phyloP scores from a whole-genome alignment of 2,888 invertebrate species.

The Cartodere bifasciata region DNA sequence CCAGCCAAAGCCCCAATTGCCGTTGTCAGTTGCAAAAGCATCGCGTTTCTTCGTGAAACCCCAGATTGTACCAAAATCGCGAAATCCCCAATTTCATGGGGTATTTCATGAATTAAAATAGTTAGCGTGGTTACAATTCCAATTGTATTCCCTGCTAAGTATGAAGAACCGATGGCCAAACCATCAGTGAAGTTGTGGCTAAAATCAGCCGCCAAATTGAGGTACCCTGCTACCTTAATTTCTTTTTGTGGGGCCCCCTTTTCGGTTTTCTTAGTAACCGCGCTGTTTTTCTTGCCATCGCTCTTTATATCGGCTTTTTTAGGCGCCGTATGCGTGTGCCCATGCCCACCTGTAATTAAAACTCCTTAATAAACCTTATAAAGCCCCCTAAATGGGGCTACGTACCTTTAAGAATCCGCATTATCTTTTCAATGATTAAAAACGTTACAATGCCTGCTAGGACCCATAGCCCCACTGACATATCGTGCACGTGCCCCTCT shows the following conservation, averaged over 20 bases:
- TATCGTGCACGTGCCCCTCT: conserved; percentile 56
- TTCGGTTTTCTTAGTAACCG: conserved; percentile 35
- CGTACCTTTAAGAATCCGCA: conserved; percentile 79
- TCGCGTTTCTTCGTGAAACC: conserved; percentile 85
- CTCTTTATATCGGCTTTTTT: conserved; percentile 18
- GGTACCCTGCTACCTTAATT: conserved; percentile 79
- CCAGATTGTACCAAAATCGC: conserved; percentile 97
- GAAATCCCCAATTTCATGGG: conserved; percentile 99
- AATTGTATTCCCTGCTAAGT: conserved; percentile 77
- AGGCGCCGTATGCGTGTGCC: conserved; percentile 51
- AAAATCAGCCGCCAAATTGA: conserved; percentile 96
- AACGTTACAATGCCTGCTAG: conserved; percentile 87
- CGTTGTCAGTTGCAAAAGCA: conserved; percentile 85
- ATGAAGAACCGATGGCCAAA: conserved; percentile 96
- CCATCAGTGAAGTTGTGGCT: conserved; percentile 99
- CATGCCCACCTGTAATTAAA: too few species aligned
- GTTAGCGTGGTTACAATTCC: conserved; percentile 89
- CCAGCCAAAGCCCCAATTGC: conserved; percentile 92
- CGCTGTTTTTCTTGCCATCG: conserved; percentile 33
- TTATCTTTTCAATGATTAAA: conserved; percentile 84
- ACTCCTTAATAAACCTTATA: too few species aligned
- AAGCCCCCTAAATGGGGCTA: too few species aligned
- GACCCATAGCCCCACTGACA: conserved; percentile 89
- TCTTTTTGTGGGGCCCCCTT: conserved; percentile 34
- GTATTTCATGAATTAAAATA: conserved; percentile 94